Evolutionary conservation across 2,113 vertebrate species (phyloP).

Genomic region (Solea solea): DNA sequence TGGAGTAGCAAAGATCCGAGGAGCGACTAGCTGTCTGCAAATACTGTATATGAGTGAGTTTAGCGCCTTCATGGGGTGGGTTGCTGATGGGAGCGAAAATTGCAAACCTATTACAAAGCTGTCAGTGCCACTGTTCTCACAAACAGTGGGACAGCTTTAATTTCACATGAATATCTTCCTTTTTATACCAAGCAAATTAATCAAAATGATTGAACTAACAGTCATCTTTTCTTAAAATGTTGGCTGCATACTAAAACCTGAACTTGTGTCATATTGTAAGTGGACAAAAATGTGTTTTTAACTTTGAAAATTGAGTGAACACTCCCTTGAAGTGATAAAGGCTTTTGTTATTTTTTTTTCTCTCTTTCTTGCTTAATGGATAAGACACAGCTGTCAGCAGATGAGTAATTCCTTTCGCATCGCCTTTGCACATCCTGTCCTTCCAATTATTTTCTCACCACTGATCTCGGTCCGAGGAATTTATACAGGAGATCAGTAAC

Average conservation of each 20-base stretch:
- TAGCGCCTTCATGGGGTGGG: neutral
- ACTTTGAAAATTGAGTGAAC: neutral
- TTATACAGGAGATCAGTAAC: slow-evolving; percentile 25
- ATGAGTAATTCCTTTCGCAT: slow-evolving; percentile 37
- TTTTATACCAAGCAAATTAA: neutral
- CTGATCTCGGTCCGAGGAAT: slow-evolving; percentile 25
- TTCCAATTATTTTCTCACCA: slow-evolving; percentile 37
- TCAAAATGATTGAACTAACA: no score
- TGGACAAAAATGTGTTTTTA: neutral
- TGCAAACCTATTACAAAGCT: neutral
- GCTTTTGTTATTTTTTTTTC: neutral
- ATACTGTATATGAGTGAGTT: slow-evolving; percentile 9
- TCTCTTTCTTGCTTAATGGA: slow-evolving; percentile 22
- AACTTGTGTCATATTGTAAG: no score
- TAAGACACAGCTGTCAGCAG: slow-evolving; percentile 22
- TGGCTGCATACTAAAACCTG: no score
- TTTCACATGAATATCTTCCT: neutral
- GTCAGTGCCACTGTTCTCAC: neutral
- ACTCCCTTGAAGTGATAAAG: neutral
- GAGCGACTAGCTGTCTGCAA: slow-evolving; percentile 4
- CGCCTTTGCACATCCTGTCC: slow-evolving; percentile 2
- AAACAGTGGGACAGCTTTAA: neutral
- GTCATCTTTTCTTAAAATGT: no score
- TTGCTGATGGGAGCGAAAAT: neutral
- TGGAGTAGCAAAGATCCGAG: neutral